Conservation (phyloP, 2,797 vertebrate genomes). For the Euphonia xanthogaster region DNA sequence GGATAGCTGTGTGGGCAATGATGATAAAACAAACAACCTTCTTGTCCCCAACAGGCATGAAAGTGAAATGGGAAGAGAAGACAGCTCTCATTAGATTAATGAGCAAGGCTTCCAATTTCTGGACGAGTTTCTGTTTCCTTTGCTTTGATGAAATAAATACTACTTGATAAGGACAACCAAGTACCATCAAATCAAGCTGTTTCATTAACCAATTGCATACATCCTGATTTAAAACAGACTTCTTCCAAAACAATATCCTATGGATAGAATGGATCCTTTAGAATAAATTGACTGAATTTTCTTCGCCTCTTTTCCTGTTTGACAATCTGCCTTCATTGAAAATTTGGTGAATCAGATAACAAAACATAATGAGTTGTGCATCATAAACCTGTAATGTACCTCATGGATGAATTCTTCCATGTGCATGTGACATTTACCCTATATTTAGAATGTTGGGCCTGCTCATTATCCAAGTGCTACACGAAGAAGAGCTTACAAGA, state of each 20-base stretch:
- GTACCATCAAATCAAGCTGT: slow-evolving; percentile 49
- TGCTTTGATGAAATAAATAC: slow-evolving; percentile 65
- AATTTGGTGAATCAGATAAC: slow-evolving; percentile 70
- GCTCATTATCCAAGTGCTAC: slow-evolving; percentile 61
- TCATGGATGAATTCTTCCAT: slow-evolving; percentile 68
- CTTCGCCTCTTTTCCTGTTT: slow-evolving; percentile 46
- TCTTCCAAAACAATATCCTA: not conserved
- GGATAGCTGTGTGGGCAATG: slow-evolving; percentile 61
- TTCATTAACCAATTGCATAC: slow-evolving; percentile 22
- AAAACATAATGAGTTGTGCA: slow-evolving; percentile 73
- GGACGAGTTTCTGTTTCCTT: slow-evolving; percentile 43
- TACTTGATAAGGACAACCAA: slow-evolving; percentile 33
- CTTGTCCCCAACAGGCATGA: slow-evolving; percentile 66
- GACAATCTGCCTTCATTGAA: slow-evolving; percentile 62
- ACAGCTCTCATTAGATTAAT: slow-evolving; percentile 66
- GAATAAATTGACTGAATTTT: slow-evolving; percentile 61
- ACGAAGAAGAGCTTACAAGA: not conserved
- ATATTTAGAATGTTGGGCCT: slow-evolving; percentile 60
- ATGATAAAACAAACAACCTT: slow-evolving; percentile 58
- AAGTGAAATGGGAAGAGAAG: slow-evolving; percentile 57
- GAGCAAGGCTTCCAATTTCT: slow-evolving; percentile 49
- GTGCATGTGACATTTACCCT: slow-evolving; percentile 29
- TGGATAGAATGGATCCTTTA: slow-evolving; percentile 47
- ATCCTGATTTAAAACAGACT: slow-evolving; percentile 31
- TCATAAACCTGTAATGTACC: slow-evolving; percentile 69